Conservation (phyloP, 2,888 invertebrate genomes). For the Cosmorhoe ocellata region DNA sequence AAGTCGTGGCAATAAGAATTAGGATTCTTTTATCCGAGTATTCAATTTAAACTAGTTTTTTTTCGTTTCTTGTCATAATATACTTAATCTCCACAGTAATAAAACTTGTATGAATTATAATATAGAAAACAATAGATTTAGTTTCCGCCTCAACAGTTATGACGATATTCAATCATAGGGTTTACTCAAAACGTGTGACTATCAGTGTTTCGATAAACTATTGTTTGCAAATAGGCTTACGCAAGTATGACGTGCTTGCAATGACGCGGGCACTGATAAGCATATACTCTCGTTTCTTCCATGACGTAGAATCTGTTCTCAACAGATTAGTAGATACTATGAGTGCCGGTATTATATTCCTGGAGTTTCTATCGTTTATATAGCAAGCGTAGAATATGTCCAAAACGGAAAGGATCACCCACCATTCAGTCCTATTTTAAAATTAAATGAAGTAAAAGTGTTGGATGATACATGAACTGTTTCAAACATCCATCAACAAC, state of each 20-base stretch:
- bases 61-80: too few relatives aligned
- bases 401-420: too few relatives aligned
- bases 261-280: conserved; percentile 59
- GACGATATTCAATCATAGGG: conserved; percentile 14
- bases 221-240: conserved; percentile 45
- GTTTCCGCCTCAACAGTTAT: conserved; percentile 11
- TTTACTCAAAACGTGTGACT: conserved; percentile 21
- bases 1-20: too few relatives aligned
- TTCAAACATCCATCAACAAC: conserved; percentile 61
- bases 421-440: conserved; percentile 16
- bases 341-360: neutral
- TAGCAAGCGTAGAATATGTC: too few relatives aligned
- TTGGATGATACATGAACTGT: conserved; percentile 53
- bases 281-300: conserved; percentile 65
- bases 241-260: conserved; percentile 52
- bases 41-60: too few relatives aligned
- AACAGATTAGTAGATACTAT: conserved; percentile 35
- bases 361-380: too few relatives aligned
- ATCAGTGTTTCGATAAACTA: conserved; percentile 42
- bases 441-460: conserved; percentile 47
- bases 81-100: neutral
- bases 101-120: too few relatives aligned
- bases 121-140: conserved; percentile 16
- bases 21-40: too few relatives aligned
- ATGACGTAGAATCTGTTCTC: conserved; percentile 51